Evolutionary conservation across 2,888 invertebrate species (phyloP), one percentile per base, ranked within the genome.

Genomic region (Pachydiplax longipennis): DNA sequence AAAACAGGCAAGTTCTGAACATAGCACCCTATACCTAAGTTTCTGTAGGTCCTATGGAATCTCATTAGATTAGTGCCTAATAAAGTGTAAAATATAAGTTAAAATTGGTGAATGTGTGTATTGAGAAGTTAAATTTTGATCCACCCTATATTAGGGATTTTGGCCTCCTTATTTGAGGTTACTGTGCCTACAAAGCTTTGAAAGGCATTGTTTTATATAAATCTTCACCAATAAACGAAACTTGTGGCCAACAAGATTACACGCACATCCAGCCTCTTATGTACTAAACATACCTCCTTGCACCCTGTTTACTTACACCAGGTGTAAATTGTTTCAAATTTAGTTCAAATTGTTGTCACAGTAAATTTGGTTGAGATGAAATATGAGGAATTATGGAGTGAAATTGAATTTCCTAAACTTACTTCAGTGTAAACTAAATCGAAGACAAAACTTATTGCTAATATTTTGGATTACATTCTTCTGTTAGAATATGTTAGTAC

Each of bases 131-230:
- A 35, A 87, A 61, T 65, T 48, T 53, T 83, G 37, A 37, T 35
- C 61, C 40, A 61, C 87, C 87, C 87, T 65, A 87, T 58, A 87
- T 87, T 87, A 61, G 87, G 87, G 87, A 61, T 87, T 87, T 58
- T 37, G 22, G 61, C 87, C 87, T 37, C 65, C 61, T 22, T 40
- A 61, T 22, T 87, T n/a, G 61, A 87, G 48, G 87, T 87, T n/a
- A 61, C 31, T 61, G 61, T 87, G 83, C 61, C 48, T 35, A n/a
- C n/a, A 87, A 31, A 87, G 18, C 48, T 87, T 18, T 61, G 37
- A 87, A 61, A 58, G 10, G 87, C 53, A 87, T 87, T 61, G 18
- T 31, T 61, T 87, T 87, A 61, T 53, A 37, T 87, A n/a, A 35
- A 13, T 87, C 87, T 87, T 65, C 48, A 22, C 37, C n/a, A 18